Base-by-base conservation (phyloP, 2,113 vertebrate species). In the Arothron firmamentum region DNA sequence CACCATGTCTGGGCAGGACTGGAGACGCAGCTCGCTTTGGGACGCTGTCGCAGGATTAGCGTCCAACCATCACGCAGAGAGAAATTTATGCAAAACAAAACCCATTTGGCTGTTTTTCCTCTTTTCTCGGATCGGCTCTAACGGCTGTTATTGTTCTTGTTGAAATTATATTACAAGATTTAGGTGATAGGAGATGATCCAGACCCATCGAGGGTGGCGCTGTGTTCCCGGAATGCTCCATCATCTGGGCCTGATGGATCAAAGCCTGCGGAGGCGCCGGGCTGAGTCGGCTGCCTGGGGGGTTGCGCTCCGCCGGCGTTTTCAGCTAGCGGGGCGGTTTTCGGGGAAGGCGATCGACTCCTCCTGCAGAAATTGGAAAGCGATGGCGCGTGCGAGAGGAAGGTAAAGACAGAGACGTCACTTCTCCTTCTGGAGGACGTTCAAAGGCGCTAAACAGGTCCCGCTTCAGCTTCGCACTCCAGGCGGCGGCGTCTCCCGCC, bases 31-130 rank as follows among this genome's bases (percentile, higher is more conserved):
- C 78, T 80, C 72, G 74, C 69, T 83, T 82, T 74, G 59, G 78
- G 75, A 79, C 84, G 80, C 83, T 85, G 82, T 77, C 66, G 65
- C 77, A 72, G 79, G 78, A 83, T 80, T 75, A 74, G 67, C 66
- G 75, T 57, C 47, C 9, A 79, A 76, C 69, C 73, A 68, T 72
- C 75, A 75, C 51, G 57, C 56, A n/a, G 64, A 65, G 58, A 74
- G 53, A 73, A 77, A 81, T 70, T 48, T 66, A 80, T 82, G 72
- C 72, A 79, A 75, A 81, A 81, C 79, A 82, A 81, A 85, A 81
- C 56, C 59, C 72, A 75, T 82, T 77, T 54, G 62, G 69, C 68
- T 74, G 70, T 78, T 72, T 43, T 56, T 60, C 31, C 13, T 31
- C n/a, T 48, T 16, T n/a, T 16, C 10, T 9, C 18, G 25, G 5